Percentiles rank a stretch among this genome's conserved stretches.
Conservation (phyloP, 2,797 vertebrate genomes). For the Chaenodraco wilsoni region DNA sequence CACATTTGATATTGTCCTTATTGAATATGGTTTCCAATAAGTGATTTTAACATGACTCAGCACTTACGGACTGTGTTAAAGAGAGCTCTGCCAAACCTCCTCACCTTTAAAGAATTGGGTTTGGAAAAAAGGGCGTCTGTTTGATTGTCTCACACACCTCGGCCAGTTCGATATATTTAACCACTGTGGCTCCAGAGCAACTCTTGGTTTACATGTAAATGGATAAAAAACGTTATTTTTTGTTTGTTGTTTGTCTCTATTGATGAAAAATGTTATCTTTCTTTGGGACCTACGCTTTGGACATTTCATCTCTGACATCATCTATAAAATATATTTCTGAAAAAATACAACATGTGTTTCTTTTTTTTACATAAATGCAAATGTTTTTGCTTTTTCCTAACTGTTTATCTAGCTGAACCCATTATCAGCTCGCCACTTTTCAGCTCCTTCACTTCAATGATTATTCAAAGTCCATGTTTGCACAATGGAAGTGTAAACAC, state of each 20-base stretch:
- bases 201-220: constrained; percentile 85
- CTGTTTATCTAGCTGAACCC: background rate
- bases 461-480: constrained; percentile 50
- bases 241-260: constrained; percentile 83
- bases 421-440: background rate
- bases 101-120: constrained; percentile 60
- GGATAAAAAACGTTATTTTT: constrained; percentile 77
- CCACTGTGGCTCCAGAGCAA: constrained; percentile 87
- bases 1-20: constrained; percentile 85
- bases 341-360: constrained; percentile 69
- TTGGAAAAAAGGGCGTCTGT: constrained; percentile 72
- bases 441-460: background rate
- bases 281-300: constrained; percentile 83
- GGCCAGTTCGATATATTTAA: constrained; percentile 82
- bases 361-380: background rate
- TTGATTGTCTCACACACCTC: constrained; percentile 83
- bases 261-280: constrained; percentile 80
- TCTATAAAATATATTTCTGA: constrained; percentile 89
- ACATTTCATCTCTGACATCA: constrained; percentile 87
- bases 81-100: constrained; percentile 82
- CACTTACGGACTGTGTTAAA: constrained; percentile 88
- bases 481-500: background rate
- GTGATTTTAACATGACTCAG: constrained; percentile 86
- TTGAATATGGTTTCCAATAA: constrained; percentile 73
- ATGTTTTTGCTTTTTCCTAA: background rate